Base-by-base conservation (phyloP, 1,140 invertebrate genomes). In the Neocloeon triangulifer region DNA sequence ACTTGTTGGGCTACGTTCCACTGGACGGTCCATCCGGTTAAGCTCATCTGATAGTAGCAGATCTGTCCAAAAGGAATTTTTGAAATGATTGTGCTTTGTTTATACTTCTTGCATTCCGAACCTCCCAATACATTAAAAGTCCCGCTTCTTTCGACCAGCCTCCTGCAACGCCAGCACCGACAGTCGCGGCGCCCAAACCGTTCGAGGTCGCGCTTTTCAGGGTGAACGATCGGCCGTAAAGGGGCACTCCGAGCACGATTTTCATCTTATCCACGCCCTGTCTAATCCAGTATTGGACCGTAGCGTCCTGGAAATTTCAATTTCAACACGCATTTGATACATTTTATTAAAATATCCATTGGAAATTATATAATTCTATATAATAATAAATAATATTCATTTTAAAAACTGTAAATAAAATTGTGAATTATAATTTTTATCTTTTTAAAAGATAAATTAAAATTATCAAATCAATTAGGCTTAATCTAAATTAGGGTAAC, bases 61-160 rank as follows among this genome's bases (percentile, higher is more conserved):
- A 19, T 30, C 14, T 19, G 8, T 16, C 15, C 2, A 2, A 30
- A 30, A 19, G 8, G 7, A 23, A n/a, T n/a, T 23, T 23, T 23
- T 25, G 6, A 25, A 25, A 25, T 2, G 14, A 25, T n/a, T n/a
- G n/a, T 25, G 4, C 2, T 25, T 9, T 20, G 20, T 23, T 25
- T 25, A 12, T 6, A n/a, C 14, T 14, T 12, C n/a, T 2, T 2
- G 23, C 23, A 6, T 29, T 18, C 33, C 56, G 56, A 25, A 65
- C 51, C 53, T 88, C 80, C 44, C 82, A 76, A 44, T 76, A 89
- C 14, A 76, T 70, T 29, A 79, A 54, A 19, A 63, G 59, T 9
- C 82, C 82, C 6, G 49, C 42, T 35, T 75, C 63, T 3, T 47
- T 43, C 0, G 79, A 81, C 39, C 73, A 80, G 2, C 63, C 64